A percentile compares a stretch with the other conserved stretches of the same genome.
These are phyloP conservation scores for Pentalonia nigronervosa DNA, from an alignment of 1,140 invertebrate genomes.

Conservation along the genomic window DNA sequence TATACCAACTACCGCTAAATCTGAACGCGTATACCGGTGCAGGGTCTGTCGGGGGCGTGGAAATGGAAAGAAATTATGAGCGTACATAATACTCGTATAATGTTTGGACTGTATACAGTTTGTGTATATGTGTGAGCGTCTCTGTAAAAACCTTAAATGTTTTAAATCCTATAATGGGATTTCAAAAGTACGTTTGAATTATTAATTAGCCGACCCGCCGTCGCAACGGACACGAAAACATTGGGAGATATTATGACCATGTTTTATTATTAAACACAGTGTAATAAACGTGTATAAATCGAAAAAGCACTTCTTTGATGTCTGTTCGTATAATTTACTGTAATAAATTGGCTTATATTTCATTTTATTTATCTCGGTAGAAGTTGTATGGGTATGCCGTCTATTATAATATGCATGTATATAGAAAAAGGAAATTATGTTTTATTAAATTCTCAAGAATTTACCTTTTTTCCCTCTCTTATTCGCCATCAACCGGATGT, in stretches of 20 bases:
- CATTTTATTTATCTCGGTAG: neutral
- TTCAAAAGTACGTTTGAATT: conserved; percentile 17
- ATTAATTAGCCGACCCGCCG: neutral
- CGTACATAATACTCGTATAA: neutral
- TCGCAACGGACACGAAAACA: too few species aligned
- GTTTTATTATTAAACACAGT: neutral
- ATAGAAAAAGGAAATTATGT: neutral
- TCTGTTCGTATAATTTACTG: neutral
- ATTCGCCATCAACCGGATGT: neutral
- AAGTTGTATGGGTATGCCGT: neutral
- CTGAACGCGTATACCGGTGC: neutral
- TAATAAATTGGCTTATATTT: neutral
- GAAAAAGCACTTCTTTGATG: neutral
- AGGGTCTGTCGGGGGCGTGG: neutral
- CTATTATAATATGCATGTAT: neutral
- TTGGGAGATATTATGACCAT: neutral
- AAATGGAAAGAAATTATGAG: neutral
- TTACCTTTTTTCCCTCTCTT: neutral
- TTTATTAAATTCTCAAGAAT: neutral
- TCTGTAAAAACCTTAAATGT: neutral
- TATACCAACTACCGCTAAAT: neutral
- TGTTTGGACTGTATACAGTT: neutral
- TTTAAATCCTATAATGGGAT: neutral
- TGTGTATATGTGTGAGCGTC: neutral
- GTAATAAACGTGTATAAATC: neutral